phyloP scores from a whole-genome alignment of 2,113 vertebrate genomes.

The Channa maculata region DNA sequence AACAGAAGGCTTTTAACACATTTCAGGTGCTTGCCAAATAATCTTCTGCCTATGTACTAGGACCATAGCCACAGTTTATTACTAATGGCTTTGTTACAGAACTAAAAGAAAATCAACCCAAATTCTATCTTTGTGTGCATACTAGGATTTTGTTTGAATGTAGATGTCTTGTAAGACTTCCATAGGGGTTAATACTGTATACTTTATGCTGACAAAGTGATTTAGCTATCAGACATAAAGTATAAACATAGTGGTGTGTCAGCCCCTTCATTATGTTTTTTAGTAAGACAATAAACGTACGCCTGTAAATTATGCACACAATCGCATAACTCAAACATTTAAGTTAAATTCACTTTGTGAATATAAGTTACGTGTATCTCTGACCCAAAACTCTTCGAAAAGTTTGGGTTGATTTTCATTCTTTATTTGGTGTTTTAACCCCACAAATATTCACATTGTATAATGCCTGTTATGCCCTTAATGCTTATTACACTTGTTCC shows the following conservation, averaged over 20 bases:
- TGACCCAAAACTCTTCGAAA: not conserved
- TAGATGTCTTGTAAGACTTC: not conserved
- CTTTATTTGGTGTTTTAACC: constrained; percentile 13
- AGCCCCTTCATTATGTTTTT: not conserved
- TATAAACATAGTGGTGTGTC: not conserved
- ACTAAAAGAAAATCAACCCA: constrained; percentile 56
- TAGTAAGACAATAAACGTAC: not conserved
- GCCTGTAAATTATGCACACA: not conserved
- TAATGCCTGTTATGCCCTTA: constrained; percentile 55
- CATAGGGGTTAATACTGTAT: not conserved
- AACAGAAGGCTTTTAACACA: not conserved
- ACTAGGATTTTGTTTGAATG: not conserved
- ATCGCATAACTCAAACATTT: not conserved
- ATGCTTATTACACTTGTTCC: constrained; percentile 70
- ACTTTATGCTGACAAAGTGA: not conserved
- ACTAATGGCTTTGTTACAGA: not conserved
- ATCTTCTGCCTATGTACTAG: not conserved
- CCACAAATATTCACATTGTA: constrained; percentile 37
- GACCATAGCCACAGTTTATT: constrained; percentile 22
- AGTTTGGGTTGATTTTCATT: constrained; percentile 57
- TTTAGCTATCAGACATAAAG: not conserved
- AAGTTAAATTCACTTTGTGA: not conserved
- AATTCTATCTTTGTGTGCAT: not conserved
- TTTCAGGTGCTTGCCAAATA: not conserved
- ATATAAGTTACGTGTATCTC: not conserved